Evolutionary conservation across 2,113 vertebrate species (phyloP).

Genomic region (Leptosomus discolor): DNA sequence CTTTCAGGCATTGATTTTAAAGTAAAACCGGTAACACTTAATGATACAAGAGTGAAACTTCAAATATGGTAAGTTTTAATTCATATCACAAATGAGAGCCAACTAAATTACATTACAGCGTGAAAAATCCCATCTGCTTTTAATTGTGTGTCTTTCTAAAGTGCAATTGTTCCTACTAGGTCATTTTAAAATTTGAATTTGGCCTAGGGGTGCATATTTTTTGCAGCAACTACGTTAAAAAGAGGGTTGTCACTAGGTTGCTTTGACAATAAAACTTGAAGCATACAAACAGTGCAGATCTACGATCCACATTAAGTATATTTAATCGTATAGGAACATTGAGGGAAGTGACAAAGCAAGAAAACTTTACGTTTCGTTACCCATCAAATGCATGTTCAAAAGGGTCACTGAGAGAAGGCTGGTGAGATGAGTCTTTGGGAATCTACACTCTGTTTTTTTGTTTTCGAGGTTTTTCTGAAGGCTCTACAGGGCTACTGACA

Average conservation of each 20-base stretch:
- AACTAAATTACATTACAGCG: not conserved
- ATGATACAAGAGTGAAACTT: constrained; percentile 69
- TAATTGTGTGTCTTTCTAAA: not conserved
- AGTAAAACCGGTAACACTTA: constrained; percentile 61
- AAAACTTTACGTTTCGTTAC: not conserved
- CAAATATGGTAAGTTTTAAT: constrained; percentile 74
- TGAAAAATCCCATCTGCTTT: not conserved
- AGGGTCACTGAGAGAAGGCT: not conserved
- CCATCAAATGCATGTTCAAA: not conserved
- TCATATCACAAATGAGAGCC: not conserved
- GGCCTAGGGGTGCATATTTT: not conserved
- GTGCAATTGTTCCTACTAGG: not conserved
- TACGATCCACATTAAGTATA: not conserved
- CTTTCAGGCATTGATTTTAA: constrained; percentile 76
- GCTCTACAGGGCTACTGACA: not conserved
- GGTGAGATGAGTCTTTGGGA: not conserved
- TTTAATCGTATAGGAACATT: not conserved
- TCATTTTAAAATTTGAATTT: not conserved
- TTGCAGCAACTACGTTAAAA: not conserved
- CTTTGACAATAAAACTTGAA: not conserved
- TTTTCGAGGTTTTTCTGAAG: not conserved
- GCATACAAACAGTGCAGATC: not conserved
- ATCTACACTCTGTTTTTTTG: not conserved
- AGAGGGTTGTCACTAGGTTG: not conserved
- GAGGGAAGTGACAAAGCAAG: not conserved